phyloP scores from a whole-genome alignment of 2,888 invertebrate genomes.

The Ommatoiulus sabulosus region DNA sequence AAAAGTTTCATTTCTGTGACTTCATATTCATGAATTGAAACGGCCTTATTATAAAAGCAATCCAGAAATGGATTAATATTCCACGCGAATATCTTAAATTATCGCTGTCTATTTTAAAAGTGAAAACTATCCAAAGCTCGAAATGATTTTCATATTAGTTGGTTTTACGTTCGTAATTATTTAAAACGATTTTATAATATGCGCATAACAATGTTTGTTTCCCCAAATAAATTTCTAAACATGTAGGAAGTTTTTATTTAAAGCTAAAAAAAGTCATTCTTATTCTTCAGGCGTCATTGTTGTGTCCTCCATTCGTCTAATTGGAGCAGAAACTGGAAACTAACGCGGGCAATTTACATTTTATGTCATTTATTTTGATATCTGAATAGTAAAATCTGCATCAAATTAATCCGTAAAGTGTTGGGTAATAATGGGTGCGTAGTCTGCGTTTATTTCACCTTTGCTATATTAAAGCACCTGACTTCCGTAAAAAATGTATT shows the following conservation, averaged over 20 bases:
- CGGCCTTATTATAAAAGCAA: conserved; percentile 15
- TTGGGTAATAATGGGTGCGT: background rate
- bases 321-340: conserved; percentile 3
- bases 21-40: conserved; percentile 51
- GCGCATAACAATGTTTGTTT: background rate
- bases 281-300: background rate
- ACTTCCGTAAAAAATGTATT: background rate
- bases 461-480: background rate
- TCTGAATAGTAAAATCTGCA: background rate
- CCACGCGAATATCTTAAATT: background rate
- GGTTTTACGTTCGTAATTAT: background rate
- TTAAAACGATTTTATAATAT: conserved; percentile 14
- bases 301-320: conserved; percentile 32
- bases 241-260: conserved; percentile 45
- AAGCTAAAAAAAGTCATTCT: conserved; percentile 21
- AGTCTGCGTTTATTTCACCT: background rate
- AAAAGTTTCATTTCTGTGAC: conserved; percentile 14
- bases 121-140: background rate
- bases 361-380: background rate
- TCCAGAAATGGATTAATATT: conserved; percentile 35
- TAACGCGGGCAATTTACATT: background rate
- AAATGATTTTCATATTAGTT: background rate
- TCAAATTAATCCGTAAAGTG: background rate
- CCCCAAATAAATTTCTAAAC: conserved; percentile 3
- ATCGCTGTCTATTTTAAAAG: conserved; percentile 12